Evolutionary conservation across 2,797 vertebrate genomes (phyloP).

Genomic region (Enteromius radiatus): DNA sequence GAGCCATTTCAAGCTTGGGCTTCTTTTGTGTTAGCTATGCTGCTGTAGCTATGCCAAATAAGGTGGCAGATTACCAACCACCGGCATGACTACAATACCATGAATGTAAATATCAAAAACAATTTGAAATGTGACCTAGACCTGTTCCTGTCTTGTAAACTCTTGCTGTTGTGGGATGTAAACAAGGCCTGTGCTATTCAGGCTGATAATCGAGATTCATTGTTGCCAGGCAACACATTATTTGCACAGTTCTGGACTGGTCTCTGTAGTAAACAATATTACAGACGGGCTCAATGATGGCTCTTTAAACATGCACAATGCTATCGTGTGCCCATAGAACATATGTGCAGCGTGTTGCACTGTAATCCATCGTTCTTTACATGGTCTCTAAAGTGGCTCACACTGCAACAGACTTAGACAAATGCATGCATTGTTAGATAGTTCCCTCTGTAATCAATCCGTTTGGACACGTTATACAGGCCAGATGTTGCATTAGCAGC

Average conservation of each 20-base stretch:
- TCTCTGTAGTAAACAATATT: conserved; percentile 34
- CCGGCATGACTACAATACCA: conserved; percentile 4
- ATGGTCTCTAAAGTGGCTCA: conserved; percentile 25
- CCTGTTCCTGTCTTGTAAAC: conserved; percentile 27
- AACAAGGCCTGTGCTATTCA: conserved; percentile 44
- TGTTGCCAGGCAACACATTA: conserved; percentile 61
- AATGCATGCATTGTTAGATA: conserved; percentile 2
- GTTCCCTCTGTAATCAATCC: conserved; percentile 7
- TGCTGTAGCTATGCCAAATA: conserved; percentile 16
- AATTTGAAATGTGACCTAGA: conserved; percentile 24
- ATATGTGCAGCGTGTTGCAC: neutral
- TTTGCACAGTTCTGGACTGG: conserved; percentile 49
- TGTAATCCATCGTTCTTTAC: conserved; percentile 4
- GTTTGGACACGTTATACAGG: conserved; percentile 1
- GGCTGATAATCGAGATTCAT: conserved; percentile 51
- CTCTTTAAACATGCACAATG: conserved; percentile 23
- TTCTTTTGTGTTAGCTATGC: conserved; percentile 30
- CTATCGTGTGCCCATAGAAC: conserved; percentile 1
- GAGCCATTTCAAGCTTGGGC: neutral
- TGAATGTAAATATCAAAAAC: conserved; percentile 46
- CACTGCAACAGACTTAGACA: neutral
- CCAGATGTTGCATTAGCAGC: conserved; percentile 7
- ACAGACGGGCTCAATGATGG: conserved; percentile 5
- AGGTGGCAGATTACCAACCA: conserved; percentile 20
- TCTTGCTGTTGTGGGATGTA: conserved; percentile 25